These are phyloP conservation scores for Deroplatys truncata DNA, from an alignment of 2,888 invertebrate species.

Conservation along the genomic window DNA sequence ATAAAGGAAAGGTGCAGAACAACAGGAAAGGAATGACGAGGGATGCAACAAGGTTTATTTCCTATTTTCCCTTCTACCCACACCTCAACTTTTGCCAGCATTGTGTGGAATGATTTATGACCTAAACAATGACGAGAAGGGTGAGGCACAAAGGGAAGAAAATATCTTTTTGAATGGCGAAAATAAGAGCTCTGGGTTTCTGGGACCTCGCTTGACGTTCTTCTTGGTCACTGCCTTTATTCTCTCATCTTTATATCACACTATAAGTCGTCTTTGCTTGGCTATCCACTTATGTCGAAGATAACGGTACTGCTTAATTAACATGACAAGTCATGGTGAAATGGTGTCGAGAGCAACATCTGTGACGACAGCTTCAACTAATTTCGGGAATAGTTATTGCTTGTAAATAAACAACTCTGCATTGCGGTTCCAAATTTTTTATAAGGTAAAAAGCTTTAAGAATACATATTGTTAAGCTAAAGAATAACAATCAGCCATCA, in stretches of 20 bases:
- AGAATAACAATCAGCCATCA: too few species aligned
- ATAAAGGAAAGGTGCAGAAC: background rate
- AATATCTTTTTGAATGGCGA: slow-evolving; percentile 14
- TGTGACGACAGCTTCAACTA: too few species aligned
- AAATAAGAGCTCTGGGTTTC: slow-evolving; percentile 6
- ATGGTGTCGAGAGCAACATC: too few species aligned
- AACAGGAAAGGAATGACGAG: background rate
- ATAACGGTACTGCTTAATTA: too few species aligned
- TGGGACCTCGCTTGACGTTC: slow-evolving; percentile 20
- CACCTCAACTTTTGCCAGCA: background rate
- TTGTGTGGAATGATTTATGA: slow-evolving; percentile 16
- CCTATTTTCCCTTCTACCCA: background rate
- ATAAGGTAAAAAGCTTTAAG: too few species aligned
- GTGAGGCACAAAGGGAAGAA: background rate
- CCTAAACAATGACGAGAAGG: slow-evolving; percentile 1
- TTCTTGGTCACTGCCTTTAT: slow-evolving; percentile 21
- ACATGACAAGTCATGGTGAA: too few species aligned
- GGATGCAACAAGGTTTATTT: background rate
- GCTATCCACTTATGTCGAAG: background rate
- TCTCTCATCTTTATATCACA: slow-evolving; percentile 1
- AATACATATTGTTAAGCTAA: too few species aligned
- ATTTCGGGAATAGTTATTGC: too few species aligned
- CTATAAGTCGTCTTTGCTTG: background rate
- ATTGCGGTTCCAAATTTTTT: too few species aligned
- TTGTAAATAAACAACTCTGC: too few species aligned